Evolutionary conservation across 92 coral and sea anemone species (phyloP).

Genomic region (Umimayanthus chanpuru): DNA sequence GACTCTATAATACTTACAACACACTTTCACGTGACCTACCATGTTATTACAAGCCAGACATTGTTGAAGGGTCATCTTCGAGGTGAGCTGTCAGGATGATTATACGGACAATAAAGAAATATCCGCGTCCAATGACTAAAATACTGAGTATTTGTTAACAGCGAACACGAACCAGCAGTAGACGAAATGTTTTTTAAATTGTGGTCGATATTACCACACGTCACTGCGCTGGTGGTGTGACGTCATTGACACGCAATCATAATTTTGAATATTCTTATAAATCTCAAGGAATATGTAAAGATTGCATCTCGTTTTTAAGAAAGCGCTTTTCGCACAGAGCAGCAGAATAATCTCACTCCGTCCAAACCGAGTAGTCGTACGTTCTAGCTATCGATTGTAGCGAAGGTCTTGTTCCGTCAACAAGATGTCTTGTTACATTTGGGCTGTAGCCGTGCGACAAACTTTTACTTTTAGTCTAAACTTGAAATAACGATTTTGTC

Average conservation of each 20-base stretch:
- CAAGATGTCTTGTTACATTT: background rate
- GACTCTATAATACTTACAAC: background rate
- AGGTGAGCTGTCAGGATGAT: too few relatives aligned
- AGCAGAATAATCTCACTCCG: background rate
- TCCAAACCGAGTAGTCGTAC: background rate
- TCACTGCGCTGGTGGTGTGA: constrained; percentile 23
- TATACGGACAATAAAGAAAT: background rate
- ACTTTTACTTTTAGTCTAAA: too few relatives aligned
- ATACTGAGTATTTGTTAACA: background rate
- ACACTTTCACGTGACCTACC: background rate
- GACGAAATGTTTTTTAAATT: background rate
- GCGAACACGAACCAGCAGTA: background rate
- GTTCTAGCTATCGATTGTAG: background rate
- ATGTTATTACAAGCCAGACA: constrained; percentile 2
- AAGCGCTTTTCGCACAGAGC: background rate
- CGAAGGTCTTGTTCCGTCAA: background rate
- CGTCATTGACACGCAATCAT: background rate
- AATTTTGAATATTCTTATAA: background rate
- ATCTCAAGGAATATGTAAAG: background rate
- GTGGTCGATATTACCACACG: constrained; percentile 2
- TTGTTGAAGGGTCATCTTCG: background rate
- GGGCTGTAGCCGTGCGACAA: background rate
- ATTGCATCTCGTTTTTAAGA: background rate
- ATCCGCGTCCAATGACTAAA: too few relatives aligned
- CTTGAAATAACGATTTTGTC: too few relatives aligned